These are phyloP conservation scores for Austrofundulus limnaeus DNA, from an alignment of 2,113 vertebrate genomes.

Conservation along the genomic window DNA sequence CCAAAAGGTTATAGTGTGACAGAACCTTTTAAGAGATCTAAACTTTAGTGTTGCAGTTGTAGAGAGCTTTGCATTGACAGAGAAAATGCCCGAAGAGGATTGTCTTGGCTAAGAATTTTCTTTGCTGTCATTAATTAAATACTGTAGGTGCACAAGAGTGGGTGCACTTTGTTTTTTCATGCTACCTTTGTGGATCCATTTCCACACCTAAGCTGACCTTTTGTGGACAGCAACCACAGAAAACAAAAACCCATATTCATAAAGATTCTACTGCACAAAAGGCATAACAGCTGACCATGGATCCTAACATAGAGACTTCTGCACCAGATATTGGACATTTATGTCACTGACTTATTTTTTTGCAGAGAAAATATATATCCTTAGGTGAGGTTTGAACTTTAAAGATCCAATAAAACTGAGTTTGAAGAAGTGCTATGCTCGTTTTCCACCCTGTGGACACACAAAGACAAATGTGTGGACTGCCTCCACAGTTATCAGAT, in stretches of 20 bases:
- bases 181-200: background rate
- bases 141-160: background rate
- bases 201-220: conserved; percentile 16
- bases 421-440: background rate
- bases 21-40: too few species aligned
- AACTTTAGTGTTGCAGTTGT: too few species aligned
- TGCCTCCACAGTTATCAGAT: background rate
- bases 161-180: background rate
- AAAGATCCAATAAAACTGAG: background rate
- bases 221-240: background rate
- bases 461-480: background rate
- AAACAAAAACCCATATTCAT: background rate
- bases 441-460: background rate
- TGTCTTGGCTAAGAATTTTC: background rate
- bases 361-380: background rate
- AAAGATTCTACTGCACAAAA: background rate
- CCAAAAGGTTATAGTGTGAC: too few species aligned
- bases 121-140: background rate
- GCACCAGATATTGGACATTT: background rate
- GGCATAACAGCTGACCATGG: background rate
- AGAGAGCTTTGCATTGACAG: too few species aligned
- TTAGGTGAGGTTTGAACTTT: background rate
- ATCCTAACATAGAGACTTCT: background rate
- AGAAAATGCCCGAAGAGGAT: background rate
- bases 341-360: background rate